Conservation (phyloP, 2,888 invertebrate genomes). For the Patella depressa region DNA sequence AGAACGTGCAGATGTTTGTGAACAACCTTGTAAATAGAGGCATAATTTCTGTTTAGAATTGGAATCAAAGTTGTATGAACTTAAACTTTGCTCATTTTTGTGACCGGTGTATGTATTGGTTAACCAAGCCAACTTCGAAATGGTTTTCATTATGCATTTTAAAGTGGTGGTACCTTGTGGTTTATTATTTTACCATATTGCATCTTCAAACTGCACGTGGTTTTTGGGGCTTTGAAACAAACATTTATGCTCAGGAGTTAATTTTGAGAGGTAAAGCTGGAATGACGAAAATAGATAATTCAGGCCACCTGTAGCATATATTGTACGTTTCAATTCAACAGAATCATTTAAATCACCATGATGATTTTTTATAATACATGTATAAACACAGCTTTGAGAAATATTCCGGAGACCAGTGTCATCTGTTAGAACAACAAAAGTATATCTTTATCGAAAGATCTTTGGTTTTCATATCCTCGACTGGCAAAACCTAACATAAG, state of each 20-base stretch:
- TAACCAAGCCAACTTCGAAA: too few species aligned
- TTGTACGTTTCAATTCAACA: slow-evolving; percentile 21
- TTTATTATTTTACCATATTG: too few species aligned
- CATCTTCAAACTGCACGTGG: too few species aligned
- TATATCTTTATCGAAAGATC: background rate
- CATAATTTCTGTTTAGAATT: slow-evolving; percentile 26
- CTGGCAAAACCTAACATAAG: background rate
- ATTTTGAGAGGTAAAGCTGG: too few species aligned
- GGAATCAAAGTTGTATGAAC: slow-evolving; percentile 21
- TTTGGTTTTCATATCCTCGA: background rate
- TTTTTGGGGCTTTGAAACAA: too few species aligned
- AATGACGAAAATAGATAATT: too few species aligned
- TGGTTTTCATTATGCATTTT: too few species aligned
- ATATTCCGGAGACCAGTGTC: background rate
- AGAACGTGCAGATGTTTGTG: background rate
- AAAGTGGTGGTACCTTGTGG: too few species aligned
- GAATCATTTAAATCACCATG: background rate
- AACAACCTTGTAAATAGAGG: slow-evolving; percentile 22
- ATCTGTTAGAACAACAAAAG: too few species aligned
- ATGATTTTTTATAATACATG: background rate
- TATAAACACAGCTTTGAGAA: background rate
- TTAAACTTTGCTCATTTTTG: slow-evolving; percentile 17
- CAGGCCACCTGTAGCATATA: slow-evolving; percentile 18
- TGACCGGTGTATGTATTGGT: slow-evolving; percentile 1
- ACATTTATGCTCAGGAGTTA: too few species aligned